Evolutionary conservation across 2,113 vertebrate genomes (phyloP).

Genomic region (Neomonachus schauinslandi): DNA sequence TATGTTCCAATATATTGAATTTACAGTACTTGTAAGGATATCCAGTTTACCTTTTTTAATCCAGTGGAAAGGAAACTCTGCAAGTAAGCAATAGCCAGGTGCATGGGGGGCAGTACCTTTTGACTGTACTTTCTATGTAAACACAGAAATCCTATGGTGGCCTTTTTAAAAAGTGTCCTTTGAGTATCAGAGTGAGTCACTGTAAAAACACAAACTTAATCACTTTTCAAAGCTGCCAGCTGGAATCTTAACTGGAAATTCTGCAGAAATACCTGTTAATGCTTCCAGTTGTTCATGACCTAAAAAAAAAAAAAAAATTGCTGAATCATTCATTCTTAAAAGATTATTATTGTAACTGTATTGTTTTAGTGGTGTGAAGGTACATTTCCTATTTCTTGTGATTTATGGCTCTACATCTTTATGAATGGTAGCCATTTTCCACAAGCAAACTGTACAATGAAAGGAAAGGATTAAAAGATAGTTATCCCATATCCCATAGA

Average conservation of each 20-base stretch:
- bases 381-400: conserved; percentile 78
- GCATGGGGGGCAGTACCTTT: not conserved
- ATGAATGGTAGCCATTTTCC: conserved; percentile 76
- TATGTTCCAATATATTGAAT: not conserved
- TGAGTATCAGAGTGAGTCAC: not conserved
- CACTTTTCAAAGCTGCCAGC: conserved; percentile 65
- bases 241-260: conserved; percentile 71
- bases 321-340: conserved; percentile 69
- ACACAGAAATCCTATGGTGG: not conserved
- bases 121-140: not conserved
- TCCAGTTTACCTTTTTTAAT: not conserved
- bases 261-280: conserved; percentile 46
- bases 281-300: conserved; percentile 64
- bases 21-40: not conserved
- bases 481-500: not conserved
- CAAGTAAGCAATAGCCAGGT: not conserved
- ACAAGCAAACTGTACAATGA: conserved; percentile 27
- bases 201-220: not conserved
- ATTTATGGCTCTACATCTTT: conserved; percentile 72
- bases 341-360: conserved; percentile 74
- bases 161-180: not conserved
- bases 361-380: conserved; percentile 73
- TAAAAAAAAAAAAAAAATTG: conserved; percentile 10
- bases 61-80: not conserved
- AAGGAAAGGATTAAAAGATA: conserved; percentile 64